phyloP scores from a whole-genome alignment of 2,888 invertebrate species.

The Andrena flavipes region DNA sequence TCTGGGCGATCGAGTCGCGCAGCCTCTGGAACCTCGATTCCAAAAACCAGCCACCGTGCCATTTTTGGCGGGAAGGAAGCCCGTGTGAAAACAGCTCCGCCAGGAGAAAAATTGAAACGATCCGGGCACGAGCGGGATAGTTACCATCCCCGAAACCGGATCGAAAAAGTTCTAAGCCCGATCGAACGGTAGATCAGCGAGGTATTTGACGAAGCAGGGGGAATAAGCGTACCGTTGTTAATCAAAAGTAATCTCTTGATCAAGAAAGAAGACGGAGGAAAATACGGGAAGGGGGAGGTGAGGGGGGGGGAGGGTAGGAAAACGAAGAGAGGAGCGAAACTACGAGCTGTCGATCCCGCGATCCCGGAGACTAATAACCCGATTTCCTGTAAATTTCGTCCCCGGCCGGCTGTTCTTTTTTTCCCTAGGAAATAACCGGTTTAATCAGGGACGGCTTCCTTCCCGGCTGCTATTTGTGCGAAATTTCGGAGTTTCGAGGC shows the following conservation, averaged over 20 bases:
- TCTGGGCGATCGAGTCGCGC: constrained; percentile 31
- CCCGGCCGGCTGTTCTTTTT: constrained; percentile 51
- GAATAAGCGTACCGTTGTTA: neutral
- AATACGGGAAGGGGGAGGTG: neutral
- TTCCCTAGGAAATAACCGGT: constrained; percentile 74
- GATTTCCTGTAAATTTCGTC: constrained; percentile 73
- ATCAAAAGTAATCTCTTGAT: neutral
- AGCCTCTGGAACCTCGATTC: constrained; percentile 9
- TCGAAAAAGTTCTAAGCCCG: too few species aligned
- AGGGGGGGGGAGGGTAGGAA: neutral
- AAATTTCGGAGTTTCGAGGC: constrained; percentile 76
- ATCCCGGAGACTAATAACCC: constrained; percentile 70
- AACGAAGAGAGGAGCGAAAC: constrained; percentile 24
- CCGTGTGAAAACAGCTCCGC: neutral
- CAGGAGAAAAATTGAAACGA: neutral
- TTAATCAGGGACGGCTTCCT: constrained; percentile 75
- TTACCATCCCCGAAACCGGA: too few species aligned
- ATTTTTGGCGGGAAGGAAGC: neutral
- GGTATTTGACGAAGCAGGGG: neutral
- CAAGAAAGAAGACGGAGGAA: neutral
- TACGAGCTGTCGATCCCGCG: constrained; percentile 47
- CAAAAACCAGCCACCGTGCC: neutral
- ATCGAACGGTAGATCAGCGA: neutral
- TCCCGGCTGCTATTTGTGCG: constrained; percentile 75
- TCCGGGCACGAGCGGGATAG: too few species aligned